phyloP scores from a whole-genome alignment of 2,113 vertebrate species.

The Leptobrachium ailaonicum region DNA sequence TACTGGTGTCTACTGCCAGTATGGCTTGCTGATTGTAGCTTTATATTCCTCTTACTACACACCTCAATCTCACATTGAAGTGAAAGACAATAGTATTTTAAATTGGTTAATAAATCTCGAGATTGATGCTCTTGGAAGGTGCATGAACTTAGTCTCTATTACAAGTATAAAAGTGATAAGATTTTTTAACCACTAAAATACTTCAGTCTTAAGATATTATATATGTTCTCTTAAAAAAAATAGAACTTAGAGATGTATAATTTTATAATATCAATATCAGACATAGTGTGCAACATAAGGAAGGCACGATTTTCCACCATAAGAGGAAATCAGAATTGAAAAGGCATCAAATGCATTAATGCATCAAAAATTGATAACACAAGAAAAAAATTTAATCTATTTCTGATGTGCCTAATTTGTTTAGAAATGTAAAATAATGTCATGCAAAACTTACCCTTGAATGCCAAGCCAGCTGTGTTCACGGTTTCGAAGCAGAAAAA shows the following conservation, averaged over 20 bases:
- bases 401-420: no score
- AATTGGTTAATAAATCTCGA: slow-evolving; percentile 99
- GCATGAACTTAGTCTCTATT: slow-evolving; percentile 83
- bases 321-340: no score
- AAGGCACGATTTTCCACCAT: no score
- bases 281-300: neutral
- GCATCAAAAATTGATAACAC: no score
- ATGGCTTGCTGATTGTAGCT: slow-evolving; percentile 85
- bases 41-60: slow-evolving; percentile 86
- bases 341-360: no score
- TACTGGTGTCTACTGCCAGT: slow-evolving; percentile 80
- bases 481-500: no score
- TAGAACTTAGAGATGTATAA: neutral
- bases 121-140: slow-evolving; percentile 83
- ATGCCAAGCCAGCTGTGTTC: no score
- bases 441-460: no score
- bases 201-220: slow-evolving; percentile 32
- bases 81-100: slow-evolving; percentile 98
- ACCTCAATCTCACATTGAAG: slow-evolving; percentile 92
- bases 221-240: neutral
- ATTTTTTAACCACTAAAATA: slow-evolving; percentile 71
- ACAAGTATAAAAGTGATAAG: slow-evolving; percentile 73
- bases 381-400: no score
- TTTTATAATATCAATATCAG: neutral
- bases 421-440: no score